Evolutionary conservation across 1,140 invertebrate species (phyloP).

Genomic region (Tachypleus tridentatus): DNA sequence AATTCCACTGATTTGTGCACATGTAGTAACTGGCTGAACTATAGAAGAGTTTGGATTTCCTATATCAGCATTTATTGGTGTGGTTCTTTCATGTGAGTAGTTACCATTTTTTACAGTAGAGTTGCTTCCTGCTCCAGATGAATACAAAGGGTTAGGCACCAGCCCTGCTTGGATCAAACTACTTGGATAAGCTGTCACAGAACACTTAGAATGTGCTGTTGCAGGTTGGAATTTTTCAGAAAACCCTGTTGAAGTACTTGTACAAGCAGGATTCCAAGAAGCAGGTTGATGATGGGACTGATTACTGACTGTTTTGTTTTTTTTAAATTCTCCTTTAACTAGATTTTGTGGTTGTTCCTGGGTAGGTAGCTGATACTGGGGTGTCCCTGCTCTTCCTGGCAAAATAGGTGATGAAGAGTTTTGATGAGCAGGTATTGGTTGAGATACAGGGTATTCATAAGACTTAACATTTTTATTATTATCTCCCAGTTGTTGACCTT

Average conservation of each 20-base stretch:
- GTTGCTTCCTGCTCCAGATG: neutral
- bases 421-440: slow-evolving; percentile 20
- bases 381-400: neutral
- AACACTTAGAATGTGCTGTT: neutral
- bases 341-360: slow-evolving; percentile 22
- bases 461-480: slow-evolving; percentile 21
- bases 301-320: slow-evolving; percentile 4
- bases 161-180: slow-evolving; percentile 38
- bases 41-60: too few relatives aligned
- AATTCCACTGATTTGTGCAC: too few relatives aligned
- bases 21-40: too few relatives aligned
- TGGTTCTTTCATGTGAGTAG: too few relatives aligned
- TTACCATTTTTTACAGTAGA: too few relatives aligned
- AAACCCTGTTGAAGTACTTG: neutral
- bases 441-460: slow-evolving; percentile 1
- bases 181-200: slow-evolving; percentile 20
- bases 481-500: slow-evolving; percentile 10
- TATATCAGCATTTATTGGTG: too few relatives aligned
- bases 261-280: slow-evolving; percentile 22
- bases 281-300: slow-evolving; percentile 13
- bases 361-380: neutral
- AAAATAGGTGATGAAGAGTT: slow-evolving; percentile 8
- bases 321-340: slow-evolving; percentile 16
- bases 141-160: slow-evolving; percentile 37
- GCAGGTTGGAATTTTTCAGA: slow-evolving; percentile 2